These are phyloP conservation scores for Myripristis jacobus DNA, from an alignment of 2,797 vertebrate genomes.

Conservation along the genomic window DNA sequence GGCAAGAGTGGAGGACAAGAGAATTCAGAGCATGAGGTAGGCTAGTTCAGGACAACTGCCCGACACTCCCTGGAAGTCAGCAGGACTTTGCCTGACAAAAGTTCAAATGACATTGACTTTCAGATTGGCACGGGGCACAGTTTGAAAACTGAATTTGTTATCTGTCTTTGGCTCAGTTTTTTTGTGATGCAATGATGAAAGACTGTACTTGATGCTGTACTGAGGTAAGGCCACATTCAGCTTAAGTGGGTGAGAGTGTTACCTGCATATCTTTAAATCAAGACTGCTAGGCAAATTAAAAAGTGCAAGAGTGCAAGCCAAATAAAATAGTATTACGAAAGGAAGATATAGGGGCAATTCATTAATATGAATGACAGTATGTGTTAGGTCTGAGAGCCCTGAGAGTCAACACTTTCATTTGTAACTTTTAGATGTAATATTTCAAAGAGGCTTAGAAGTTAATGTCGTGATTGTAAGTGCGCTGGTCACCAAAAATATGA, in stretches of 20 bases:
- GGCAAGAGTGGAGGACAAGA: slow-evolving; percentile 84
- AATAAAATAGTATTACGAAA: no score
- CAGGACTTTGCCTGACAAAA: slow-evolving; percentile 4
- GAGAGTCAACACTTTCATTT: no score
- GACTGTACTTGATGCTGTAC: neutral
- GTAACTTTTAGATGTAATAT: no score
- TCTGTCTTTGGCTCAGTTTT: neutral
- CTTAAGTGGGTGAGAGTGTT: neutral
- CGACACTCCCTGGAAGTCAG: neutral
- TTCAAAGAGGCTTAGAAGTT: neutral
- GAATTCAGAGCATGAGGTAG: slow-evolving; percentile 85
- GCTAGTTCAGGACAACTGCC: neutral
- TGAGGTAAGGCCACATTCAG: no score
- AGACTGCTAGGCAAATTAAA: no score
- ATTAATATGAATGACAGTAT: no score
- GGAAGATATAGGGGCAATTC: no score
- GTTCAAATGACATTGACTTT: slow-evolving; percentile 10
- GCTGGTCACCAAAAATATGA: neutral
- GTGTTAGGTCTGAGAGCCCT: no score
- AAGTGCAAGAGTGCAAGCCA: no score
- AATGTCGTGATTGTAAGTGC: neutral
- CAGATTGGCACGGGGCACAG: neutral
- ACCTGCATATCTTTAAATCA: neutral
- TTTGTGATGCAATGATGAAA: neutral
- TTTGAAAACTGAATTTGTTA: neutral